Conservation (phyloP, 2,113 vertebrate genomes). For the Indicator indicator region DNA sequence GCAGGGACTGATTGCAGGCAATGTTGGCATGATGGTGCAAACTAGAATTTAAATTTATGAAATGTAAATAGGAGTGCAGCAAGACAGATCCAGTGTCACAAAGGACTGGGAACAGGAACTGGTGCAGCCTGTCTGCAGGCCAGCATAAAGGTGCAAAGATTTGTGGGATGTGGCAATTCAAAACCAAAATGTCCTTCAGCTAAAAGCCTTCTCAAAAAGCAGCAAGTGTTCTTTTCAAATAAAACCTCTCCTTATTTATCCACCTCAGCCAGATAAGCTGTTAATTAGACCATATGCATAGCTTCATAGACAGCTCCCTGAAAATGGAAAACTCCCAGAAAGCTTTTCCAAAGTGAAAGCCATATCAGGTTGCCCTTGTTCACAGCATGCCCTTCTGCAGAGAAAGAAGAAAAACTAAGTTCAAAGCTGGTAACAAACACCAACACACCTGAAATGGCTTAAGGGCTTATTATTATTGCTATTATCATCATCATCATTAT, state of each 20-base stretch:
- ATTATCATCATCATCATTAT: not conserved
- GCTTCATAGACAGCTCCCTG: not conserved
- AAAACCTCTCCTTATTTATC: not conserved
- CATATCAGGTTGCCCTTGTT: not conserved
- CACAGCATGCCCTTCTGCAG: not conserved
- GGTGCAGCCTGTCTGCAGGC: not conserved
- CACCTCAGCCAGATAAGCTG: constrained; percentile 31
- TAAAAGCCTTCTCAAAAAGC: not conserved
- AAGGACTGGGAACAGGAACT: not conserved
- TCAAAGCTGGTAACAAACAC: constrained; percentile 21
- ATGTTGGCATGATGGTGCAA: not conserved
- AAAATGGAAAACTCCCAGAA: constrained; percentile 31
- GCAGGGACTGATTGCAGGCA: not conserved
- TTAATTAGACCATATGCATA: not conserved
- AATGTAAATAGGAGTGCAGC: not conserved
- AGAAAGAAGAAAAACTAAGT: not conserved
- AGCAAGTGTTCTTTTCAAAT: constrained; percentile 12
- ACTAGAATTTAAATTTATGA: not conserved
- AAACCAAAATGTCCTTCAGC: not conserved
- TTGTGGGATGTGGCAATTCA: not conserved
- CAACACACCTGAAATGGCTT: constrained; percentile 34
- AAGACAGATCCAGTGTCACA: not conserved
- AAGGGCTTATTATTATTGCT: not conserved
- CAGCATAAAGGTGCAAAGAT: not conserved
- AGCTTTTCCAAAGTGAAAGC: constrained; percentile 27